Evolutionary conservation across 2,797 vertebrate genomes (phyloP), one percentile per base, ranked within the genome.

Genomic region (Hippocampus kuda): DNA sequence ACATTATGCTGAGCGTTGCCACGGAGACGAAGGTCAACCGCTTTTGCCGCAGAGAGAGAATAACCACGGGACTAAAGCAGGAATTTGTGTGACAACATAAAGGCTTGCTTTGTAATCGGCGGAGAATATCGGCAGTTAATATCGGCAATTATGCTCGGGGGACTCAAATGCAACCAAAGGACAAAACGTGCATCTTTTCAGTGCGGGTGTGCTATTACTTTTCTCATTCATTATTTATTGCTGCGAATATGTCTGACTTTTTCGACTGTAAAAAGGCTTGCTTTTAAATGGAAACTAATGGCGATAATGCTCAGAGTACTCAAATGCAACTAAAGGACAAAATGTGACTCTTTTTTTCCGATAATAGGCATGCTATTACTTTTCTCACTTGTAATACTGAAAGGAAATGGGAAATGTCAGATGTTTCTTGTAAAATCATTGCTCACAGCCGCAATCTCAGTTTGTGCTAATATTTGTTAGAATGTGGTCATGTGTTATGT

Each of bases 21-120:
- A 27, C 34, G 44, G 63, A 48, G 44, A 65, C 44, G 24, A 65
- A 65, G 44, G 63, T 65, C 44, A 49, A 65, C 63, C 20, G 44
- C 26, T 26, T 65, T 48, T 49, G 63, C 63, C 15, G 63, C 44
- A 49, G 63, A 65, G 44, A 18, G 6, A 9, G 27, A 2, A 26
- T 20, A 27, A 48, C 63, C 26, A 11, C 6, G 24, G 16, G 63
- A 26, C 48, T 24, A 24, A 27, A 65, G 44, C 41, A 12, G 22
- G 38, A 42, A 41, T 63, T 63, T 24, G 41, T 44, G 38, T 30
- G 26, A 30, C 26, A 27, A 59, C 15, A 18, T 34, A 34, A 20
- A 20, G 7, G 27, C 6, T 61, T 34, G 27, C 59, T 59, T 59
- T 59, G 13, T 15, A 59, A 59, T 15, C 13, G 26, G 1, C 15